Evolutionary conservation across 2,113 vertebrate genomes (phyloP), one percentile per base, ranked within the genome.

Genomic region (Verasper variegatus): DNA sequence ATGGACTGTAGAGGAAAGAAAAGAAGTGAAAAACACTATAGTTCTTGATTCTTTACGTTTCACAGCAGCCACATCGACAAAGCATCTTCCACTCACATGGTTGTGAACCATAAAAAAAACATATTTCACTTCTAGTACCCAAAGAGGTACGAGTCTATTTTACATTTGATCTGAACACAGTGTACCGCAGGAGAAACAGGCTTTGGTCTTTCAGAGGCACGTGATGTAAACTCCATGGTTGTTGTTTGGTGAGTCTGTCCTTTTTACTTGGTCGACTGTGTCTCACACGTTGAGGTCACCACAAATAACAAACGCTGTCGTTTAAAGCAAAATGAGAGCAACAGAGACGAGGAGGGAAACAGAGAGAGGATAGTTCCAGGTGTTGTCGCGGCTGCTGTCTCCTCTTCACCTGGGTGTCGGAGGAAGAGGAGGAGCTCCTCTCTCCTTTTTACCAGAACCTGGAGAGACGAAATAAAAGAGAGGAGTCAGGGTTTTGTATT

Each of bases 351-450:
- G 55, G 0, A 20, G n/a, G n/a, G n/a, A 55, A 52, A 73, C 3
- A 20, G 40, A 27, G 47, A 31, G 56, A 59, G 31, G 31, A 45
- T 31, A 56, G 60, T 18, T 70, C 64, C 14, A 47, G 68, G 75
- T 5, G 54, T 40, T 27, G 37, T 23, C 12, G 40, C 72, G 47
- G 52, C 15, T 14, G 58, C 17, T 12, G 31, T 23, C 23, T 76
- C 17, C 78, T 89, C 89, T 97, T 98, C 96, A 99, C 97, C 96
- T 98, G 0, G 96, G 96, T 80, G 95, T 89, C 23, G 98, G 98
- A 0, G 97, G 97, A 55, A 98, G 95, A 0, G 98, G 98, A 1
- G 97, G 97, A 1, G 95, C 97, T 40, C 98, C 97, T 92, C 98
- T 93, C 90, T 98, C 97, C 91, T 96, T 97, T 92, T 95, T 95